phyloP scores from a whole-genome alignment of 2,113 vertebrate species.

The Lophius piscatorius region DNA sequence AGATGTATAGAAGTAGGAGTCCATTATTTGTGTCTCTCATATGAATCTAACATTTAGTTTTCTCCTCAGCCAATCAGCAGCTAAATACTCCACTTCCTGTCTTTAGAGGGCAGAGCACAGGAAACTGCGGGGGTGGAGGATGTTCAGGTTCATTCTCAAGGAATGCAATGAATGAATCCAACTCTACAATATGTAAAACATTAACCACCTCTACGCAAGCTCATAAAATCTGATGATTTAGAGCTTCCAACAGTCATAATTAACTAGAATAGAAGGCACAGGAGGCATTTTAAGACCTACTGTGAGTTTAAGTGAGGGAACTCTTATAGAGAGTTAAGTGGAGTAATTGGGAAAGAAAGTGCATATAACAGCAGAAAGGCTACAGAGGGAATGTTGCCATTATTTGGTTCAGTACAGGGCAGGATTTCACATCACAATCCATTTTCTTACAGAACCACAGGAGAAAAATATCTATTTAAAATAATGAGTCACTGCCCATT shows the following conservation, averaged over 20 bases:
- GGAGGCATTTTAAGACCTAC: constrained; percentile 1
- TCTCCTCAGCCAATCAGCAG: constrained; percentile 54
- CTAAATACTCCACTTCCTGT: constrained; percentile 60
- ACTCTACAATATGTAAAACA: constrained; percentile 46
- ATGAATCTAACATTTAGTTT: constrained; percentile 47
- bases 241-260: neutral
- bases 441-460: no score
- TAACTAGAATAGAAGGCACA: neutral
- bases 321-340: neutral
- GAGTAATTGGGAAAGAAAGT: constrained; percentile 7
- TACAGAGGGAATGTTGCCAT: no score
- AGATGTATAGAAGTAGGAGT: no score
- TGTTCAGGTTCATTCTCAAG: constrained; percentile 64
- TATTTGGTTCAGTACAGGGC: no score
- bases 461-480: no score
- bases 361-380: no score
- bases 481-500: no score
- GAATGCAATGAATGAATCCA: constrained; percentile 51
- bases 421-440: no score
- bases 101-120: constrained; percentile 62
- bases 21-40: constrained; percentile 22
- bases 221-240: neutral
- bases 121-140: constrained; percentile 59
- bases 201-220: constrained; percentile 42
- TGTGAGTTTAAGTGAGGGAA: neutral